Conservation (phyloP, 2,797 vertebrate species). For the Etheostoma perlongum region DNA sequence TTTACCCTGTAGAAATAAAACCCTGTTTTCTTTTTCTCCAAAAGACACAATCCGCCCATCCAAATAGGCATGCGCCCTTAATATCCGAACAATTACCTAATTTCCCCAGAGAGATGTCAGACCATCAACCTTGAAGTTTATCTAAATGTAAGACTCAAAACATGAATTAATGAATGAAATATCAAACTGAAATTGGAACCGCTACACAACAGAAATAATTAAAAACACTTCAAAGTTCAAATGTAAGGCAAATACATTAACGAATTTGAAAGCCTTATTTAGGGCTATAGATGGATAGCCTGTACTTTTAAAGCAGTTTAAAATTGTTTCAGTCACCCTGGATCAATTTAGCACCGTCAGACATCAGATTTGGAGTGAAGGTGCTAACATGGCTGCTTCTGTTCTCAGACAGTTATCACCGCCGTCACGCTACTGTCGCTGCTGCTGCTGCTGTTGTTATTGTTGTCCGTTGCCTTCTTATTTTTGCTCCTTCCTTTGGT, state of each 20-base stretch:
- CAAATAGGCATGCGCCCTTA: conserved; percentile 5
- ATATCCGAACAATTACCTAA: background rate
- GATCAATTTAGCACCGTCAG: conserved; percentile 14
- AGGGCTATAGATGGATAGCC: background rate
- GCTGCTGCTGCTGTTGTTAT: conserved; percentile 28
- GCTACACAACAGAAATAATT: conserved; percentile 9
- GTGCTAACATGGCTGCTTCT: conserved; percentile 31
- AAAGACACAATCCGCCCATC: conserved; percentile 25
- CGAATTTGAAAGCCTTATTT: background rate
- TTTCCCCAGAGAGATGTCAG: conserved; percentile 25
- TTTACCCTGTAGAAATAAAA: conserved; percentile 79
- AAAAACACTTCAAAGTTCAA: conserved; percentile 4
- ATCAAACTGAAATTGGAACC: conserved; percentile 11
- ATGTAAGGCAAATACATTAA: background rate
- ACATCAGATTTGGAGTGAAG: conserved; percentile 35
- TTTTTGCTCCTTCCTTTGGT: conserved; percentile 79
- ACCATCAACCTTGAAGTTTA: background rate
- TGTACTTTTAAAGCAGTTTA: conserved; percentile 19
- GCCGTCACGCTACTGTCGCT: conserved; percentile 25
- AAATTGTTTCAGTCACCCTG: conserved; percentile 35
- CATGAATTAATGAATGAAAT: conserved; percentile 37
- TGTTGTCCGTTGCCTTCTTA: conserved; percentile 63
- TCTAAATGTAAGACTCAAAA: conserved; percentile 22
- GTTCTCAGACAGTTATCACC: conserved; percentile 49
- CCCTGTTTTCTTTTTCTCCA: conserved; percentile 71